These are phyloP conservation scores for Scarus forsteni DNA, from an alignment of 2,797 vertebrate genomes.

Conservation along the genomic window DNA sequence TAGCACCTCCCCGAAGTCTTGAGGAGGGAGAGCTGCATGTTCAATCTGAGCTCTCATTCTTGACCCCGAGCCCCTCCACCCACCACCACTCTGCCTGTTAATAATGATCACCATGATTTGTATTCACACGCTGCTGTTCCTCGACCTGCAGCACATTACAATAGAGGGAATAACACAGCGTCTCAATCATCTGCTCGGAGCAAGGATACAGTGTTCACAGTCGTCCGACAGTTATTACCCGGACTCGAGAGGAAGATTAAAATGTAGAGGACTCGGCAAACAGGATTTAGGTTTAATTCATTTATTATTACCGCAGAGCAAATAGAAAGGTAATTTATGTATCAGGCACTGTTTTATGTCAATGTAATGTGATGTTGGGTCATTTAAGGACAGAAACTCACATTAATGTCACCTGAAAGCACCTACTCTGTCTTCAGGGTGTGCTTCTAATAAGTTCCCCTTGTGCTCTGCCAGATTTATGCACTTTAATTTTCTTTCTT, in stretches of 20 bases:
- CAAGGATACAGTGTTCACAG: background rate
- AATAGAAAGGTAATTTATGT: background rate
- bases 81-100: slow-evolving; percentile 28
- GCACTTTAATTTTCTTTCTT: no score
- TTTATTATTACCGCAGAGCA: background rate
- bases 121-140: slow-evolving; percentile 34
- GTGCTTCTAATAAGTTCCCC: background rate
- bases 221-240: background rate
- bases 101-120: slow-evolving; percentile 58
- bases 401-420: background rate
- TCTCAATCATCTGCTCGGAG: slow-evolving; percentile 47
- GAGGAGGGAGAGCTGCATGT: slow-evolving; percentile 40
- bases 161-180: slow-evolving; percentile 27
- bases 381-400: background rate
- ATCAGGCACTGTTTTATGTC: no score
- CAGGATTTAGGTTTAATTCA: background rate
- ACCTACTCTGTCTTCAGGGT: background rate
- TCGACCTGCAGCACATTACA: slow-evolving; percentile 30
- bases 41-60: slow-evolving; percentile 60
- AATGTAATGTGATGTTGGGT: background rate
- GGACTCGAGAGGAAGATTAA: background rate
- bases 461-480: background rate
- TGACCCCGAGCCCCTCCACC: slow-evolving; percentile 47
- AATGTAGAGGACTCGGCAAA: background rate
- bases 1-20: slow-evolving; percentile 53